phyloP scores from a whole-genome alignment of 2,888 invertebrate genomes.

The Ophioninae sp. region DNA sequence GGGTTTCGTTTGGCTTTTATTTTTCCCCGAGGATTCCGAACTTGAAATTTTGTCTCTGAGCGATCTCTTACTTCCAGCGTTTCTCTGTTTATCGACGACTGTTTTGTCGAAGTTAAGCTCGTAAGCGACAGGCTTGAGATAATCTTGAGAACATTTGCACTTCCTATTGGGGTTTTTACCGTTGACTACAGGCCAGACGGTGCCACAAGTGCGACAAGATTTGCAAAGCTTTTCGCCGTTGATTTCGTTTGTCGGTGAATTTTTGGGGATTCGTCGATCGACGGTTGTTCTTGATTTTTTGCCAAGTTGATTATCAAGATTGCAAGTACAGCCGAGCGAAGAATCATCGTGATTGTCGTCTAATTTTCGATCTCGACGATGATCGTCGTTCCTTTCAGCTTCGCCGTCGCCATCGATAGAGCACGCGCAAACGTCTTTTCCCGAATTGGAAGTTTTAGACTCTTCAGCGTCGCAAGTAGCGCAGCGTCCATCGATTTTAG shows the following conservation, averaged over 20 bases:
- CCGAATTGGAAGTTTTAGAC: too few relatives aligned
- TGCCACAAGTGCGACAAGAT: slow-evolving; percentile 74
- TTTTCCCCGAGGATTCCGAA: slow-evolving; percentile 30
- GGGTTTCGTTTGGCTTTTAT: slow-evolving; percentile 37
- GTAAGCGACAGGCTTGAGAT: slow-evolving; percentile 81
- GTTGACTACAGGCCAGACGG: slow-evolving; percentile 62
- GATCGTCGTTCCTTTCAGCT: slow-evolving; percentile 48
- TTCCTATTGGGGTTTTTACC: slow-evolving; percentile 68
- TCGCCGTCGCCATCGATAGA: slow-evolving; percentile 68
- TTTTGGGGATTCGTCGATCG: slow-evolving; percentile 26
- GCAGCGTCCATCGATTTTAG: slow-evolving; percentile 23
- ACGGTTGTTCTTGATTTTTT: neutral
- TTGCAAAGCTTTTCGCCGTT: slow-evolving; percentile 64
- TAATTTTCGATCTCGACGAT: slow-evolving; percentile 44
- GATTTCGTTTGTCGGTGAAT: slow-evolving; percentile 9
- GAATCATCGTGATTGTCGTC: slow-evolving; percentile 13
- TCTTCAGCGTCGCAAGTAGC: slow-evolving; percentile 45
- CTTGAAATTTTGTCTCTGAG: slow-evolving; percentile 31
- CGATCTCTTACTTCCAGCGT: slow-evolving; percentile 44
- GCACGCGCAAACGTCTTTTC: slow-evolving; percentile 16
- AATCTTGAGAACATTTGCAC: slow-evolving; percentile 72
- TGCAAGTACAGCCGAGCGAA: slow-evolving; percentile 18
- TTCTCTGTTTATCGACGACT: slow-evolving; percentile 28
- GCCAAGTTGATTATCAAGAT: neutral
- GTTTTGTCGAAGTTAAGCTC: slow-evolving; percentile 78